Conservation (phyloP, 2,888 invertebrate species). For the Ichneumoninae sp. region DNA sequence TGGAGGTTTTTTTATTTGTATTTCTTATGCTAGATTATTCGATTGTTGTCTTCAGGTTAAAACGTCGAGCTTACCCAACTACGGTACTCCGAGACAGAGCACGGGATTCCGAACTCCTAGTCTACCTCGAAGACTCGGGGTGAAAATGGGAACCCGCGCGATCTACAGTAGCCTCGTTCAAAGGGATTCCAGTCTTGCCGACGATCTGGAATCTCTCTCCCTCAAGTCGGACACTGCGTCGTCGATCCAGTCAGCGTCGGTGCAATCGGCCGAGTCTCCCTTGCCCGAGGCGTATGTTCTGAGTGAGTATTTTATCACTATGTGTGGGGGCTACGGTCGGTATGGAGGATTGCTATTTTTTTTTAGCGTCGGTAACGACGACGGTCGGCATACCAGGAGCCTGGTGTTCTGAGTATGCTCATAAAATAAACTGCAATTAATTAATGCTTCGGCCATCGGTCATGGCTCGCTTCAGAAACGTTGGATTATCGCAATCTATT, state of each 20-base stretch:
- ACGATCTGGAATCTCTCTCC: constrained; percentile 81
- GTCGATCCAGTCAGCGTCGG: constrained; percentile 80
- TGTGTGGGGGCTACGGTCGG: background rate
- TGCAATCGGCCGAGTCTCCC: constrained; percentile 82
- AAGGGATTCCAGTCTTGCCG: constrained; percentile 79
- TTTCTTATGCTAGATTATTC: background rate
- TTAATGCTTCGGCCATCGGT: background rate
- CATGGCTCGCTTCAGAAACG: background rate
- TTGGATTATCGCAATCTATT: background rate
- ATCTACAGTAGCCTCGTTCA: constrained; percentile 85
- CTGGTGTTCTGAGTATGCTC: background rate
- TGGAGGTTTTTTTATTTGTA: background rate
- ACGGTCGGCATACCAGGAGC: background rate
- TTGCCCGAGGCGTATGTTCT: constrained; percentile 86
- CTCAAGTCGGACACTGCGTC: constrained; percentile 81
- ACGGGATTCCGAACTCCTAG: constrained; percentile 79
- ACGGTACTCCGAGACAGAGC: constrained; percentile 76
- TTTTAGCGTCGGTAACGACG: background rate
- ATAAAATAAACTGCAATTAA: background rate
- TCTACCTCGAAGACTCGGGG: constrained; percentile 86
- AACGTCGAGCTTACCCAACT: constrained; percentile 81
- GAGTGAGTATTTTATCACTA: constrained; percentile 81
- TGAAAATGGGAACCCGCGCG: constrained; percentile 91
- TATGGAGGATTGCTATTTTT: background rate
- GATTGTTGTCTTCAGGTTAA: constrained; percentile 74